Evolutionary conservation across 2,888 invertebrate species (phyloP), one percentile per base, ranked within the genome.

Genomic region (Myopa testacea): DNA sequence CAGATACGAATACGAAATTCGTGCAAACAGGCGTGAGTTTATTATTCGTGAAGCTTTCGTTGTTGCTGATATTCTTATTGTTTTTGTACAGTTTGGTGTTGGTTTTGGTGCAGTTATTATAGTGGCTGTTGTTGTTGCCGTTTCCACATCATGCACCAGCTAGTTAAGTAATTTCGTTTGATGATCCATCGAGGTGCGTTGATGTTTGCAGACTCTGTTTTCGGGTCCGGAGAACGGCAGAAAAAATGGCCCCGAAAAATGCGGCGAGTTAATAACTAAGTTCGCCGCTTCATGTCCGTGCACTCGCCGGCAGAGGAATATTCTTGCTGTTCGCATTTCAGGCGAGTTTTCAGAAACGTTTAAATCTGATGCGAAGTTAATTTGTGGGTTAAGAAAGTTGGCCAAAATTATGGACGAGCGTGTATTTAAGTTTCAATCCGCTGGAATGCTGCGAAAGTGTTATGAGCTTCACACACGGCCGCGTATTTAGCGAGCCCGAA

Each of bases 341-440:
- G 62, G 72, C 68, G 71, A 83, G 83, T 85, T 86, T 86, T 87
- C 87, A 87, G 84, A 87, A 87, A 85, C 86, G 87, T 86, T 87
- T 87, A 87, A 86, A 84, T 85, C 86, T 87, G 87, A 87, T 86
- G 85, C 84, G 84, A 81, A 86, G 85, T 86, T 87, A 87, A 87
- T 87, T 87, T 86, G 85, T 82, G 83, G 83, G 78, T 67, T 58
- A 38, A 26, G 38, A 45, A 63, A 70, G 70, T 70, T 70, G 12
- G n/a, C 45, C 58, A 1, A 26, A 12, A 26, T 34, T 34, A 50
- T 52, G 16, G 38, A 62, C 16, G 26, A 34, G 50, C 10, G 26
- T 40, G n/a, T 62, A 26, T 10, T 40, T 8, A 50, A 34, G 14
- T 73, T 50, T 63, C 34, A 37, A 19, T 62, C 45, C 19, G 40